These are phyloP conservation scores for Ashinkailepas kermadecensis DNA, from an alignment of 2,888 invertebrate species.

Conservation along the genomic window DNA sequence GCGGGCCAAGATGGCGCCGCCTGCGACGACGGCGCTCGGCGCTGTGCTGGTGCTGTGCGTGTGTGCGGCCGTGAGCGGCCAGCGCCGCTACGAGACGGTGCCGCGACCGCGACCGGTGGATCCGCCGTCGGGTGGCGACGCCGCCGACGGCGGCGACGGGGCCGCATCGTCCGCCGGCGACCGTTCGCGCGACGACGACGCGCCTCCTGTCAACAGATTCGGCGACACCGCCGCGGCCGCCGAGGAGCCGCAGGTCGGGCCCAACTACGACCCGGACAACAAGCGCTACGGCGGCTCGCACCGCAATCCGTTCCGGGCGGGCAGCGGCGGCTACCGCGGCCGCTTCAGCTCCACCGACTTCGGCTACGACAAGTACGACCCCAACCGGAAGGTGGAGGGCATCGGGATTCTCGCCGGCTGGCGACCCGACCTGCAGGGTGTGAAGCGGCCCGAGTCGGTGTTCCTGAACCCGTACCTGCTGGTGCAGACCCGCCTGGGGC, in stretches of 20 bases:
- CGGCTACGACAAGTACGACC: neutral
- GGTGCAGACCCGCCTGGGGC: slow-evolving; percentile 33
- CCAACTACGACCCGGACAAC: slow-evolving; percentile 18
- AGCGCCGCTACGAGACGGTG: neutral
- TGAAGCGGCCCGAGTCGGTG: slow-evolving; percentile 63
- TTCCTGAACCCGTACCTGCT: slow-evolving; percentile 48
- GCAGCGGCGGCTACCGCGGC: slow-evolving; percentile 24
- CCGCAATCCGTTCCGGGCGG: neutral
- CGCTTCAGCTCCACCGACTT: neutral
- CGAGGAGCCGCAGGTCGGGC: slow-evolving; percentile 17
- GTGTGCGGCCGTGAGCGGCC: neutral
- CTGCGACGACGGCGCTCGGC: neutral
- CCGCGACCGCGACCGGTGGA: neutral
- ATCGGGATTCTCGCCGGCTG: slow-evolving; percentile 64
- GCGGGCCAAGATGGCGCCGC: neutral
- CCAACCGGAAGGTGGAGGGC: slow-evolving; percentile 4
- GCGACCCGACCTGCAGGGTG: slow-evolving; percentile 77
- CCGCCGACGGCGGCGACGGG: too few species aligned
- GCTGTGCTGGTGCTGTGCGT: neutral
- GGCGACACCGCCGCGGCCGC: neutral
- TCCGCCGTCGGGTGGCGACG: neutral
- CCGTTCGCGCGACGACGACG: neutral
- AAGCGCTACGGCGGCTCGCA: neutral
- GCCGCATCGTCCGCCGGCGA: neutral
- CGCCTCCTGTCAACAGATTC: neutral